Base-by-base conservation (phyloP, 2,797 vertebrate species). In the Brachyalestes nurse region DNA sequence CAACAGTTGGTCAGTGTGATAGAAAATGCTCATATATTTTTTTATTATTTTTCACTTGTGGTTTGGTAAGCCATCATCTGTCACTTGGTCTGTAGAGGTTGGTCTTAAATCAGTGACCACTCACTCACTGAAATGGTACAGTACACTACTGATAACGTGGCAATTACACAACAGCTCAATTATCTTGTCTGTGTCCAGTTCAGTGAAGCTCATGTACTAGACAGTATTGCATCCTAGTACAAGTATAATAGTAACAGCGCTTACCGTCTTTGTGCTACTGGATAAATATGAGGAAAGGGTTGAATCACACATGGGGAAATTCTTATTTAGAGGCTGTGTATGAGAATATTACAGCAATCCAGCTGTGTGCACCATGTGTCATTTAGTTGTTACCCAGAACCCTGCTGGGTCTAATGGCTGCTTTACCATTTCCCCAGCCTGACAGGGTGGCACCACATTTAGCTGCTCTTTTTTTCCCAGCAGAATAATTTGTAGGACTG, bases 351-450 rank as follows among this genome's bases (percentile, higher is more conserved):
- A 75, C 38, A 75, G 64, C 53, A 71, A 55, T 62, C 82, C 70
- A 87, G 76, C 77, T 78, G 77, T 78, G 76, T 75, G 66, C 40
- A 78, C 73, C 78, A 70, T 53, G 77, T 73, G 79, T 75, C 81
- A 81, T 83, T 80, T 75, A 75, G 77, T 57, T 77, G 79, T 82
- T 86, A 75, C 74, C 16, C 65, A 77, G 72, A 72, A 70, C 73
- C 82, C 86, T 69, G 76, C 83, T 82, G 84, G 61, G 69, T 73
- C 67, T 86, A 87, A 87, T 86, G 79, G 80, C 62, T 79, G 78
- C 82, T 83, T 84, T 69, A 72, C 23, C 67, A 81, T 45, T 62
- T 81, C 74, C 72, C 64, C 51, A 53, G 67, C 23, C 83, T 79
- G 77, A 81, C 83, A 78, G 81, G 69, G 42, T 75, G 80, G 83